These are phyloP conservation scores for Chalcis sispes DNA, from an alignment of 2,888 invertebrate genomes.

Conservation along the genomic window DNA sequence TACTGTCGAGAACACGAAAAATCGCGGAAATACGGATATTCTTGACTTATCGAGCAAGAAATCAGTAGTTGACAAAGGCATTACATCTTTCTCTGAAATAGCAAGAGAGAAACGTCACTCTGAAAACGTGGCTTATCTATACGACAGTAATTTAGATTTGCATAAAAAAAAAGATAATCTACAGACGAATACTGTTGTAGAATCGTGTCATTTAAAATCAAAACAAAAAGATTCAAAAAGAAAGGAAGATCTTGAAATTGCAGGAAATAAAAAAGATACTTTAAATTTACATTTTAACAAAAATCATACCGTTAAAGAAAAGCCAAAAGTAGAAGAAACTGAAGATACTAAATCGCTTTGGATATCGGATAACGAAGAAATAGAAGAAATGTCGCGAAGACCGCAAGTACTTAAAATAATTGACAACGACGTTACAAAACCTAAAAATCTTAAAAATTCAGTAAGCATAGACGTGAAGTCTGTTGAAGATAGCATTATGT, in stretches of 20 bases:
- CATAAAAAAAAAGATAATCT: conserved; percentile 31
- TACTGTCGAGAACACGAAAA: conserved; percentile 8
- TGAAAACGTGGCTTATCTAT: background rate
- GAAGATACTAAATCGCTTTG: conserved; percentile 69
- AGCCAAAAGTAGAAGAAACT: conserved; percentile 63
- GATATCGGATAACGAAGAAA: conserved; percentile 66
- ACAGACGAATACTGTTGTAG: background rate
- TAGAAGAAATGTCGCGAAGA: conserved; percentile 73
- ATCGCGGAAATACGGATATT: conserved; percentile 12
- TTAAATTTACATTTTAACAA: background rate
- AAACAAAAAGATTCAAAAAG: conserved; percentile 3
- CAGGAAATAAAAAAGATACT: conserved; percentile 13
- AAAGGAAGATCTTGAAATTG: background rate
- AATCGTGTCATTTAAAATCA: conserved; percentile 20
- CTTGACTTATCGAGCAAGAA: background rate
- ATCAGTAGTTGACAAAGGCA: conserved; percentile 1
- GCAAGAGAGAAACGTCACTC: conserved; percentile 35
- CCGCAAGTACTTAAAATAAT: conserved; percentile 73
- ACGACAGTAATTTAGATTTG: conserved; percentile 19
- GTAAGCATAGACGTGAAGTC: conserved; percentile 4
- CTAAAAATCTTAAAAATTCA: conserved; percentile 45
- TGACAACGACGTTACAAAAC: conserved; percentile 72
- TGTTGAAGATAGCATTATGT: background rate
- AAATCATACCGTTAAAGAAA: conserved; percentile 19
- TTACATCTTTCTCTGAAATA: conserved; percentile 47